Conservation (phyloP, 2,113 vertebrate genomes). For the Isichthys henryi region DNA sequence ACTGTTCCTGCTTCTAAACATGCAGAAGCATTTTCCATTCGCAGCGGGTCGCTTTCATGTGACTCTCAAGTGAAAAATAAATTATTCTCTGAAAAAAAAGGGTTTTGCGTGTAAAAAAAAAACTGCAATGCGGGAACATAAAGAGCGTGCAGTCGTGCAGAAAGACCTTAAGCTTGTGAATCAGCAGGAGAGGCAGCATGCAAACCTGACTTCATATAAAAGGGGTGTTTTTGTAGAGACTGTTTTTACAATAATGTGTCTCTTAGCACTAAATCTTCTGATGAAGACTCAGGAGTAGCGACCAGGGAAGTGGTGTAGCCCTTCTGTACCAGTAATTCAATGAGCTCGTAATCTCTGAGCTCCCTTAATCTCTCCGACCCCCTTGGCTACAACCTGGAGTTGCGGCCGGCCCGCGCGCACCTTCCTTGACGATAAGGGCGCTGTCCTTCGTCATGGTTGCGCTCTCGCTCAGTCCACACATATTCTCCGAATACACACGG, state of each 20-base stretch:
- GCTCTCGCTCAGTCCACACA: constrained; percentile 84
- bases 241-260: neutral
- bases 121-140: neutral
- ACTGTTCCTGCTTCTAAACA: neutral
- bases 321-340: neutral
- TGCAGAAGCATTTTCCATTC: neutral
- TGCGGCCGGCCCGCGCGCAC: constrained; percentile 46
- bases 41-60: neutral
- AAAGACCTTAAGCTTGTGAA: neutral
- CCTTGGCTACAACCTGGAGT: neutral
- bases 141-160: neutral
- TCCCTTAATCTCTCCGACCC: neutral
- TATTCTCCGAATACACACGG: constrained; percentile 88
- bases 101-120: neutral
- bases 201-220: neutral
- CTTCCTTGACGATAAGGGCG: constrained; percentile 86
- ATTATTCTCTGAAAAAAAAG: neutral
- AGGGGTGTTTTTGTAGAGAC: neutral
- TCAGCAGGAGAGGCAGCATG: neutral
- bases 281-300: neutral
- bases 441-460: constrained; percentile 86
- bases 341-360: neutral
- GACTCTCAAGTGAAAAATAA: neutral
- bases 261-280: neutral
- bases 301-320: neutral